Evolutionary conservation across 2,113 vertebrate species (phyloP), one percentile per base, ranked within the genome.

Genomic region (Bujurquina vittata): DNA sequence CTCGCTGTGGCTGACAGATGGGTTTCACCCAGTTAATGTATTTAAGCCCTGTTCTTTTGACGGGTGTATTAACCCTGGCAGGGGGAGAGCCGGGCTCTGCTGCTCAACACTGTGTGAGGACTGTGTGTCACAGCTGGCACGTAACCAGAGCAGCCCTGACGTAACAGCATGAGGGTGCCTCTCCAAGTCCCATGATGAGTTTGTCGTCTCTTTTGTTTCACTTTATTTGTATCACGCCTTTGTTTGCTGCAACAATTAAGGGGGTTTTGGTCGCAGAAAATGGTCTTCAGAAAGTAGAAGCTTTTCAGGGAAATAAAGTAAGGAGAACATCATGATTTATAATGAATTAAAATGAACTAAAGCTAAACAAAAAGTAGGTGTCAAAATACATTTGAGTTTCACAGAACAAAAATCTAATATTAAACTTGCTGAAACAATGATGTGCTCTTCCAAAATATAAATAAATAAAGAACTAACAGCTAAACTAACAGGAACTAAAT

Each of bases 1-100:
- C 89, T 83, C 49, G 65, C 87, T 69, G 87, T 8, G 88, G 72
- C 82, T 81, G 87, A 89, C 91, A 91, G 88, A 90, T 89, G 90
- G 89, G 73, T 73, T 26, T 79, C 85, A 79, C 87, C 84, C 11
- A 57, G 54, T 81, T 87, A 73, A 77, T 75, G 85, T 81, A 75
- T 75, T 59, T 61, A 81, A 85, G 61, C 20, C 73, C 62, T 77
- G 18, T 52, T 77, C 84, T 81, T 83, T 59, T 79, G 83, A 91
- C 84, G 85, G 80, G 52, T 37, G 83, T 18, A 11, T 85, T 85
- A 75, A 84, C 76, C 29, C 83, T 56, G 75, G 73, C 17, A 29
- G 26, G 10, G 46, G 40, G 37, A 6, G n/a, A 12, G 23, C 49
- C 17, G 17, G 43, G 67, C 37, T 62, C 61, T 62, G 26, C 56